phyloP scores from a whole-genome alignment of 2,797 vertebrate genomes.

The Mormyrus hasselquistii region DNA sequence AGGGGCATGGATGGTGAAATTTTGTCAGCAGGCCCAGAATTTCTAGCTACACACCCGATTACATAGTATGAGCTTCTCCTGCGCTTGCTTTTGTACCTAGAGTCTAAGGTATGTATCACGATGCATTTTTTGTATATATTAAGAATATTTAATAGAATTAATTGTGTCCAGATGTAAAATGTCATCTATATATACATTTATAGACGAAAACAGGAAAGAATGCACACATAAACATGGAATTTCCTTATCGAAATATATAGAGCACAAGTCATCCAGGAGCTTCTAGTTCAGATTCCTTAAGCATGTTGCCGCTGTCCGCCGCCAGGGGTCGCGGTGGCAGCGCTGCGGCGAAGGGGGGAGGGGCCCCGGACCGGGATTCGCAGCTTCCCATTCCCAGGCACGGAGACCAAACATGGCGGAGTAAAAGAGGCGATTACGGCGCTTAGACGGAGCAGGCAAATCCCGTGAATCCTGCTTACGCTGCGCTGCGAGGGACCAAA shows the following conservation, averaged over 20 bases:
- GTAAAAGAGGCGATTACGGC: neutral
- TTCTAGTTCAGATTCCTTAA: neutral
- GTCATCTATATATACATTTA: neutral
- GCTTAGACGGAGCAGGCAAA: neutral
- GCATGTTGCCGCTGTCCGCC: neutral
- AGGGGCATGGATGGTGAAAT: neutral
- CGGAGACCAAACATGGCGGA: conserved; percentile 13
- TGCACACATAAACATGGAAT: neutral
- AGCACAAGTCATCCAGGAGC: neutral
- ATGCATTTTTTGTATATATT: neutral
- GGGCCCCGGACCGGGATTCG: conserved; percentile 8
- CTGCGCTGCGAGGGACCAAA: neutral
- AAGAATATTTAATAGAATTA: neutral
- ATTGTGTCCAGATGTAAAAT: neutral
- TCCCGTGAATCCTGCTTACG: neutral
- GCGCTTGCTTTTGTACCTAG: neutral
- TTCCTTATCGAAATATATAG: neutral
- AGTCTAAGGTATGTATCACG: neutral
- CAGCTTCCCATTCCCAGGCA: conserved; percentile 14
- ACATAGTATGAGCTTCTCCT: neutral
- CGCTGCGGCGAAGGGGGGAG: neutral
- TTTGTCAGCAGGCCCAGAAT: neutral
- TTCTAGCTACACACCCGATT: neutral
- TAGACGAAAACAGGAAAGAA: neutral
- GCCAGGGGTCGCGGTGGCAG: conserved; percentile 10